Evolutionary conservation across 2,797 vertebrate species (phyloP), one percentile per base, ranked within the genome.

Genomic region (Coranthus polyacanthus): DNA sequence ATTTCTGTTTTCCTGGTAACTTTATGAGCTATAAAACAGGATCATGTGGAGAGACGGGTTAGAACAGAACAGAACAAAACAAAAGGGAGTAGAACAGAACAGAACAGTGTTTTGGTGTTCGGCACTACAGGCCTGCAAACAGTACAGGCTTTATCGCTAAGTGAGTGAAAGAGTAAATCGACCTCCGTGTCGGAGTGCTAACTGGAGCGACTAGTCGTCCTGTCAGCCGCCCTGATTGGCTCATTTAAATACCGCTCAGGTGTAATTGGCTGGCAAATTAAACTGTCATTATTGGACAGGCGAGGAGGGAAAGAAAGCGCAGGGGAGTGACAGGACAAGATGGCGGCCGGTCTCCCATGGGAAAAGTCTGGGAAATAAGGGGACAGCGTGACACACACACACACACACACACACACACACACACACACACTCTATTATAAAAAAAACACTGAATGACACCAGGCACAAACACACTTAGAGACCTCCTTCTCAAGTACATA

Each of bases 201-300:
- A 89, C 84, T 81, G 80, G 85, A 85, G 82, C 72, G 79, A 94
- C 86, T 84, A 85, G 93, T 95, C 94, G 94, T 91, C 82, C 84
- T 92, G 93, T 94, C 95, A 95, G 84, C 85, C 64, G 77, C 81
- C 83, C 86, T 91, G 92, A 92, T 91, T 84, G 88, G 75, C 89
- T 93, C 90, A 94, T 96, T 95, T 96, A 96, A 96, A 94, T 96
- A 97, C 94, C 90, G 92, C 90, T 91, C 90, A 92, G 90, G 83
- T 94, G 91, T 94, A 94, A 96, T 96, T 95, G 95, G 92, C 92
- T 90, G 68, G 93, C 80, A 95, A 95, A 96, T 96, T 95, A 96
- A 95, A 96, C 90, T 87, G 88, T 92, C 92, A 94, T 95, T 85
- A 94, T 94, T 94, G 93, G 93, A 91, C 92, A 92, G 88, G 90